phyloP scores from a whole-genome alignment of 2,113 vertebrate genomes.

The Aviceda subcristata region DNA sequence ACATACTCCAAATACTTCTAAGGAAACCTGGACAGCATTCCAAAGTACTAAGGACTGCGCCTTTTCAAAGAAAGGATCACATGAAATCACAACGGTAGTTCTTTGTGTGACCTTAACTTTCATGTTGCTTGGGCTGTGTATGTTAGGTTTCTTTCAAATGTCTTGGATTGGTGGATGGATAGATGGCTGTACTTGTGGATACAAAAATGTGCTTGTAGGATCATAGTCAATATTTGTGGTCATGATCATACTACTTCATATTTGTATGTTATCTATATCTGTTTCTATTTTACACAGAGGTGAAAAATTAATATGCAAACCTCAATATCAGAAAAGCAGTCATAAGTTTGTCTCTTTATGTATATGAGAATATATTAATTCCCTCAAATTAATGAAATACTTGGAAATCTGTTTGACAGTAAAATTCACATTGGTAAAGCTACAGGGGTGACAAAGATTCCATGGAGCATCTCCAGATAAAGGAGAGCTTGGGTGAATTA shows the following conservation, averaged over 20 bases:
- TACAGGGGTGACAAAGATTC: background rate
- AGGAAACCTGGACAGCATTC: background rate
- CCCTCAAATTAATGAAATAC: background rate
- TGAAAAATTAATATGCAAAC: background rate
- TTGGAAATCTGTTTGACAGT: background rate
- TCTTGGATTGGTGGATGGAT: background rate
- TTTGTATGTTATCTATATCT: background rate
- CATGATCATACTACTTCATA: background rate
- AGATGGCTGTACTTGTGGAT: background rate
- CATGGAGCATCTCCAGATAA: background rate
- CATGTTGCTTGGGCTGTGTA: background rate
- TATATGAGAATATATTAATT: background rate
- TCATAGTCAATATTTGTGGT: background rate
- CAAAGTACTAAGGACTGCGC: background rate
- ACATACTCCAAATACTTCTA: background rate
- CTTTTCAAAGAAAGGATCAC: background rate
- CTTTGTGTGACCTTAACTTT: background rate
- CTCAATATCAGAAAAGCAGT: background rate
- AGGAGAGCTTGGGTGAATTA: background rate
- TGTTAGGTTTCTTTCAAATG: background rate
- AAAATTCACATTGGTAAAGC: background rate
- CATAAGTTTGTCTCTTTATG: background rate
- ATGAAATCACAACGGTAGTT: background rate
- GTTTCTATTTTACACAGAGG: background rate
- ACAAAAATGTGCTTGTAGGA: background rate